Evolutionary conservation across 2,797 vertebrate genomes (phyloP).

Genomic region (Yasuhikotakia modesta): DNA sequence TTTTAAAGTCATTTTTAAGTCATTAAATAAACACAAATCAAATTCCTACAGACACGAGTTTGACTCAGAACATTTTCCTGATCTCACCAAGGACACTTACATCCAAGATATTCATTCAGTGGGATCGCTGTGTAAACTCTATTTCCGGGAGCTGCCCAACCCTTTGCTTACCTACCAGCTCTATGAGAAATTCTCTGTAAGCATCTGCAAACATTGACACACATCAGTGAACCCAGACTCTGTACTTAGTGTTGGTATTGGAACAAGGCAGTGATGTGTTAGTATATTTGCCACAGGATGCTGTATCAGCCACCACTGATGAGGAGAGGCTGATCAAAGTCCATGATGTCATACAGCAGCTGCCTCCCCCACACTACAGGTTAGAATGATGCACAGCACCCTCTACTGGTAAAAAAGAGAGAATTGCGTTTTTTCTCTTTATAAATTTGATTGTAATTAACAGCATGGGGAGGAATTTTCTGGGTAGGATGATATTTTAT

Average conservation of each 20-base stretch:
- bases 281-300: conserved; percentile 80
- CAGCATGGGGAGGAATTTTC: background rate
- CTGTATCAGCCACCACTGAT: conserved; percentile 94
- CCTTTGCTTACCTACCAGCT: conserved; percentile 97
- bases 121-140: conserved; percentile 97
- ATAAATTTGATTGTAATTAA: background rate
- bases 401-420: conserved; percentile 52
- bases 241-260: background rate
- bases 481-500: background rate
- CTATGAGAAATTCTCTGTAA: conserved; percentile 97
- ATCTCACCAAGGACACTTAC: conserved; percentile 92
- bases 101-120: conserved; percentile 97
- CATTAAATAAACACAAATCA: background rate
- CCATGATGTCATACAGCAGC: conserved; percentile 97
- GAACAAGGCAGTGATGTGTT: conserved; percentile 14
- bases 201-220: conserved; percentile 56
- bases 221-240: background rate
- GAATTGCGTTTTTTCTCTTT: no score
- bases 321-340: conserved; percentile 95
- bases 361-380: conserved; percentile 98
- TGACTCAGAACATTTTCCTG: conserved; percentile 96
- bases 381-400: conserved; percentile 59
- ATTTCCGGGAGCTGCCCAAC: conserved; percentile 97
- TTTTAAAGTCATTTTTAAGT: no score
- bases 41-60: conserved; percentile 87